Percentiles rank a stretch among this genome's conserved stretches.
These are phyloP conservation scores for Planococcus citri DNA, from an alignment of 1,140 invertebrate genomes.

Conservation along the genomic window DNA sequence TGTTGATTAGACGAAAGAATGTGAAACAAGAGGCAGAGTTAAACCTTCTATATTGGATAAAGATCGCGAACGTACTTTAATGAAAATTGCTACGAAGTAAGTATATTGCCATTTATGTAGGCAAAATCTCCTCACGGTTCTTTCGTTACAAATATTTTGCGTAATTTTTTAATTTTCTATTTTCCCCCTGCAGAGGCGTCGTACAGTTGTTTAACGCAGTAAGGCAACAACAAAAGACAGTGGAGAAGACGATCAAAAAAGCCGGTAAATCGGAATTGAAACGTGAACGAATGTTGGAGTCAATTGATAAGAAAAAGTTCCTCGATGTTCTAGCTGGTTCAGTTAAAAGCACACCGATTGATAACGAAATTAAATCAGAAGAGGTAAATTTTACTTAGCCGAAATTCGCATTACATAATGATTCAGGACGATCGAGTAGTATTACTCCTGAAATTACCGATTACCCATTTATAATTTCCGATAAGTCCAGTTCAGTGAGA, in stretches of 20 bases:
- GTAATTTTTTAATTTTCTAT: too few species aligned
- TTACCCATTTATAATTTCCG: too few species aligned
- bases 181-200: slow-evolving; percentile 77
- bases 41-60: slow-evolving; percentile 61
- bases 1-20: slow-evolving; percentile 43
- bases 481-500: too few species aligned
- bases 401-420: not conserved
- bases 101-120: too few species aligned
- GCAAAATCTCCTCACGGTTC: too few species aligned
- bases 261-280: slow-evolving; percentile 66
- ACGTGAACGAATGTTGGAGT: slow-evolving; percentile 67
- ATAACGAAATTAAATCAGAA: slow-evolving; percentile 26
- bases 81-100: slow-evolving; percentile 68
- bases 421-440: too few species aligned
- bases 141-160: too few species aligned
- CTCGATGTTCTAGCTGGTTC: slow-evolving; percentile 67
- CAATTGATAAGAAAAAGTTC: slow-evolving; percentile 66
- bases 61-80: slow-evolving; percentile 56
- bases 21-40: slow-evolving; percentile 48
- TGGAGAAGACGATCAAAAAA: slow-evolving; percentile 55
- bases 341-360: slow-evolving; percentile 40
- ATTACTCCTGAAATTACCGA: too few species aligned
- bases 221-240: slow-evolving; percentile 62
- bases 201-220: slow-evolving; percentile 88
- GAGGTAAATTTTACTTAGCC: not conserved